These are phyloP conservation scores for Ptiloglossa arizonensis DNA, from an alignment of 1,140 invertebrate species.

Conservation along the genomic window DNA sequence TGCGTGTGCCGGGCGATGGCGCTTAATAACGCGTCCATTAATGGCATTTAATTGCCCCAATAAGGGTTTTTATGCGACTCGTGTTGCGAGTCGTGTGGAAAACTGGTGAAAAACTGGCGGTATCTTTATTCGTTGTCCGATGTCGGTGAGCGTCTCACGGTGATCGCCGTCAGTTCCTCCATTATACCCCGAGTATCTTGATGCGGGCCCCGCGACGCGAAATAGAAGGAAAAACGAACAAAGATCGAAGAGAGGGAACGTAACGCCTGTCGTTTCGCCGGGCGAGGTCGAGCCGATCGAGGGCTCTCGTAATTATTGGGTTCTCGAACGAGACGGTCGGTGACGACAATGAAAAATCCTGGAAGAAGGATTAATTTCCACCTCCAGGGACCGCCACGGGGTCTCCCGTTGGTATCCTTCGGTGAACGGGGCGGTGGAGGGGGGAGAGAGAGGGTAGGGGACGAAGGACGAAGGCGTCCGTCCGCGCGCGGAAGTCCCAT, in stretches of 20 bases:
- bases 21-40: no score
- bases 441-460: no score
- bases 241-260: background rate
- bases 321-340: slow-evolving; percentile 36
- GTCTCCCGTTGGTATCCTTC: background rate
- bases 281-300: slow-evolving; percentile 53
- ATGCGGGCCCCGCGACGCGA: slow-evolving; percentile 9
- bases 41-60: no score
- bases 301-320: slow-evolving; percentile 56
- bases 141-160: no score
- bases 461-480: slow-evolving; percentile 16
- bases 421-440: no score
- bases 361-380: slow-evolving; percentile 59
- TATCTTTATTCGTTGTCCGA: no score
- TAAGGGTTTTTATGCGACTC: no score
- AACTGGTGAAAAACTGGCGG: no score
- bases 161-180: background rate
- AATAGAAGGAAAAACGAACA: slow-evolving; percentile 10
- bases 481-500: slow-evolving; percentile 53
- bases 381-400: slow-evolving; percentile 36
- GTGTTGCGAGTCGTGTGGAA: no score
- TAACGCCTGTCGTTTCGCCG: slow-evolving; percentile 49
- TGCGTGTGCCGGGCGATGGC: no score
- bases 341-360: slow-evolving; percentile 66
- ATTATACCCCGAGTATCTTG: slow-evolving; percentile 39